Conservation (phyloP, 2,113 vertebrate species). For the Ondatra zibethicus region DNA sequence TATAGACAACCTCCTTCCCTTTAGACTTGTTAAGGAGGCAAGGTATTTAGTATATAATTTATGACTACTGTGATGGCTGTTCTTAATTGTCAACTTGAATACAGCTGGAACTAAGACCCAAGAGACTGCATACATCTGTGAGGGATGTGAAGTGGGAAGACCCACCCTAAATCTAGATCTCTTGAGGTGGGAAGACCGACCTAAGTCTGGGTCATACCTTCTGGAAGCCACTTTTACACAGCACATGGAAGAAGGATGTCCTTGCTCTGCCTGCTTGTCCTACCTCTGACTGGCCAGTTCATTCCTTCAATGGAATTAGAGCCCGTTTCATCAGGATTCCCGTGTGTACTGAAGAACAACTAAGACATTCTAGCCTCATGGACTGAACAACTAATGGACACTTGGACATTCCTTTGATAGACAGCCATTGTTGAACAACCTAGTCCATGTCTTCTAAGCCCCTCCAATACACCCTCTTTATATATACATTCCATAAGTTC, state of each 20-base stretch:
- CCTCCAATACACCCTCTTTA: not conserved
- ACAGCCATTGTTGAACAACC: not conserved
- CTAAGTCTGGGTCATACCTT: not conserved
- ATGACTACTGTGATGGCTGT: not conserved
- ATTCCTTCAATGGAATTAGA: not conserved
- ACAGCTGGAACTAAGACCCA: not conserved
- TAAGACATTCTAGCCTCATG: not conserved
- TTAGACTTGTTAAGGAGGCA: not conserved
- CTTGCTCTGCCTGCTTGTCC: not conserved
- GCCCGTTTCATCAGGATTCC: not conserved
- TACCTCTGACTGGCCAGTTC: no score
- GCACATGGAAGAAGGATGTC: not conserved
- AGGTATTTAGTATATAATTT: not conserved
- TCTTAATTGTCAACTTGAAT: not conserved
- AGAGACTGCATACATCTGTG: not conserved
- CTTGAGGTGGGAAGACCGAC: not conserved
- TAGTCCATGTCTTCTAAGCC: not conserved
- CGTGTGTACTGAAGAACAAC: not conserved
- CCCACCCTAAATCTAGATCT: not conserved
- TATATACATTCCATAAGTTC: not conserved
- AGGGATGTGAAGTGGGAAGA: not conserved
- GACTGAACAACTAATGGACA: not conserved
- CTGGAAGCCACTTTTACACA: no score
- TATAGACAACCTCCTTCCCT: not conserved
- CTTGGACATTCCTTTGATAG: not conserved